Evolutionary conservation across 1,140 invertebrate species (phyloP).

Genomic region (Nasonia giraulti): DNA sequence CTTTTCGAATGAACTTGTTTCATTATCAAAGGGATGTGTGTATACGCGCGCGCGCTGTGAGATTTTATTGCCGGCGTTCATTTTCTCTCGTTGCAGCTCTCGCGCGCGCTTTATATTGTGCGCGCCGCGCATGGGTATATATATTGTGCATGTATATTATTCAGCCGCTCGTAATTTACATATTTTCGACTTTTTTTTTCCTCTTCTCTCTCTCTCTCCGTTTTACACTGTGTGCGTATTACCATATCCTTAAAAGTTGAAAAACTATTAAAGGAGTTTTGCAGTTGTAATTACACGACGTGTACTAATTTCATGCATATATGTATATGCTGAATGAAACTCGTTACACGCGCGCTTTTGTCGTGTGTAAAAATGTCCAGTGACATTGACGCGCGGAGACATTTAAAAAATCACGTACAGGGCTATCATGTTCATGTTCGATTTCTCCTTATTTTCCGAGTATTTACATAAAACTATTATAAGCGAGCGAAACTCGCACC

Average conservation of each 20-base stretch:
- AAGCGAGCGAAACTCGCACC: neutral
- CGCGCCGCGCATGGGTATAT: neutral
- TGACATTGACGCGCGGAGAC: no score
- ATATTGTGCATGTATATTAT: neutral
- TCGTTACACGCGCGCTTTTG: no score
- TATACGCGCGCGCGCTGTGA: neutral
- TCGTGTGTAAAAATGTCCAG: no score
- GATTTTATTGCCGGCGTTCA: slow-evolving; percentile 6
- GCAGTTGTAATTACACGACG: neutral
- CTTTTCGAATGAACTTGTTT: slow-evolving; percentile 16
- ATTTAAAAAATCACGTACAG: no score
- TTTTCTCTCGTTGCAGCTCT: neutral
- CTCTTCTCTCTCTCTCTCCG: neutral
- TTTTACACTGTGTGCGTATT: neutral
- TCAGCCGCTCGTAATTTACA: slow-evolving; percentile 14
- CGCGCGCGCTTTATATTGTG: neutral
- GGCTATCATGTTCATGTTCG: no score
- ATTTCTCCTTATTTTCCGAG: no score
- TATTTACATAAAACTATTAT: neutral
- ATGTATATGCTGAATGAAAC: no score
- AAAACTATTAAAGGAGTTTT: neutral
- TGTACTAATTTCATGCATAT: neutral
- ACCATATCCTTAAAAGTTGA: slow-evolving; percentile 11
- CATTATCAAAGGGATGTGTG: slow-evolving; percentile 6
- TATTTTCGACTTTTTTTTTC: slow-evolving; percentile 1